phyloP scores from a whole-genome alignment of 2,888 invertebrate species.

The Margaritifera margaritifera region DNA sequence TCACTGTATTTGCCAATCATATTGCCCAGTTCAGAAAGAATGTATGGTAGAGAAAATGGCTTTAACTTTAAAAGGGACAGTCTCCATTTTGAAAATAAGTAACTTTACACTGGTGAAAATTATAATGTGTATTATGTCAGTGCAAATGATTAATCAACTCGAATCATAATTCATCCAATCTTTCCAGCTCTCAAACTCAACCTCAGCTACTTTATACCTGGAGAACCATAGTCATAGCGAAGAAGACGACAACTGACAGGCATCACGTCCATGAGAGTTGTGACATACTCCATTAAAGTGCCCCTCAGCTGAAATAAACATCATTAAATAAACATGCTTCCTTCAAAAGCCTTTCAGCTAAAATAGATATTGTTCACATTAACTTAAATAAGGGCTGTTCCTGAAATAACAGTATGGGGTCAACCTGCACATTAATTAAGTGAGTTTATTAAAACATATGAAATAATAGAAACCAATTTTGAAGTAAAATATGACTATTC shows the following conservation, averaged over 20 bases:
- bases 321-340: background rate
- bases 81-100: too few relatives aligned
- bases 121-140: too few relatives aligned
- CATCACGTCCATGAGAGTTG: slow-evolving; percentile 94
- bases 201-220: slow-evolving; percentile 76
- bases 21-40: too few relatives aligned
- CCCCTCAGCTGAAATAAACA: slow-evolving; percentile 82
- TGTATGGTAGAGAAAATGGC: too few relatives aligned
- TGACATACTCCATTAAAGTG: slow-evolving; percentile 82
- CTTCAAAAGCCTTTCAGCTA: background rate
- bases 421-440: background rate
- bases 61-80: too few relatives aligned
- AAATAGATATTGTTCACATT: slow-evolving; percentile 1
- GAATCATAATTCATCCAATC: too few relatives aligned
- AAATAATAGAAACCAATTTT: background rate
- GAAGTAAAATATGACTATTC: too few relatives aligned
- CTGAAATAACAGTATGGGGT: background rate
- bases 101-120: too few relatives aligned
- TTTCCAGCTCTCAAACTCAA: too few relatives aligned
- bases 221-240: slow-evolving; percentile 95
- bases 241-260: slow-evolving; percentile 96
- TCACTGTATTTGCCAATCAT: too few relatives aligned
- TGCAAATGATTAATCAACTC: too few relatives aligned
- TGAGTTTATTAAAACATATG: background rate
- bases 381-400: background rate